Evolutionary conservation across 2,797 vertebrate species (phyloP).

Genomic region (Ctenopoma kingsleyae): DNA sequence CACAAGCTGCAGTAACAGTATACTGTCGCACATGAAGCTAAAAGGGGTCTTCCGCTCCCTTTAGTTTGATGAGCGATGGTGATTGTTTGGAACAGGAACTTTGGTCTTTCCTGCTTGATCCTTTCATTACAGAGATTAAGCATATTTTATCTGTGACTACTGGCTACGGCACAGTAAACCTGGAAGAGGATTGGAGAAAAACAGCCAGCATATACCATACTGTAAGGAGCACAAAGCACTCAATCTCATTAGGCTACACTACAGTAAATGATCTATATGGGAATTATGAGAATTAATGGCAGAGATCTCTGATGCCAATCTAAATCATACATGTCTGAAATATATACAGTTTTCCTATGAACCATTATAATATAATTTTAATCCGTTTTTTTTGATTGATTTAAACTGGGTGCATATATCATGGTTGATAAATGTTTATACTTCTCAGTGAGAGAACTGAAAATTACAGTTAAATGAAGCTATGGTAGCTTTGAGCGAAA

Average conservation of each 20-base stretch:
- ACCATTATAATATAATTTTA: neutral
- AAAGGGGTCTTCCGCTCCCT: constrained; percentile 65
- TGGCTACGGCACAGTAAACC: constrained; percentile 33
- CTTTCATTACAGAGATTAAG: constrained; percentile 64
- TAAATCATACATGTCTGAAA: constrained; percentile 24
- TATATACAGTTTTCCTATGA: neutral
- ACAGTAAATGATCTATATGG: constrained; percentile 13
- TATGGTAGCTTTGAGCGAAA: neutral
- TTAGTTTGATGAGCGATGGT: constrained; percentile 57
- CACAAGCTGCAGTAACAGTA: constrained; percentile 47
- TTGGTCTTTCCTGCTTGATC: constrained; percentile 66
- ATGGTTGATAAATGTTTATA: neutral
- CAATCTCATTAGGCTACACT: constrained; percentile 23
- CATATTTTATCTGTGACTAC: constrained; percentile 56
- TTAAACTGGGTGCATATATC: neutral
- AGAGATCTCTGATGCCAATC: constrained; percentile 1
- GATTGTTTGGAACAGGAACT: constrained; percentile 75
- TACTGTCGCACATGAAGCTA: constrained; percentile 33
- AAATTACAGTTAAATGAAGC: neutral
- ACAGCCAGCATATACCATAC: constrained; percentile 4
- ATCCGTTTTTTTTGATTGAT: neutral
- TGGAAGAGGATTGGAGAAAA: constrained; percentile 44
- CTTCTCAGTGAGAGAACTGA: neutral
- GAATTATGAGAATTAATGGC: constrained; percentile 32
- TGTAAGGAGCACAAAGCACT: constrained; percentile 31